Percentiles rank a stretch among this genome's conserved stretches.
These are phyloP conservation scores for Coremacera marginata DNA, from an alignment of 2,888 invertebrate species.

Conservation along the genomic window DNA sequence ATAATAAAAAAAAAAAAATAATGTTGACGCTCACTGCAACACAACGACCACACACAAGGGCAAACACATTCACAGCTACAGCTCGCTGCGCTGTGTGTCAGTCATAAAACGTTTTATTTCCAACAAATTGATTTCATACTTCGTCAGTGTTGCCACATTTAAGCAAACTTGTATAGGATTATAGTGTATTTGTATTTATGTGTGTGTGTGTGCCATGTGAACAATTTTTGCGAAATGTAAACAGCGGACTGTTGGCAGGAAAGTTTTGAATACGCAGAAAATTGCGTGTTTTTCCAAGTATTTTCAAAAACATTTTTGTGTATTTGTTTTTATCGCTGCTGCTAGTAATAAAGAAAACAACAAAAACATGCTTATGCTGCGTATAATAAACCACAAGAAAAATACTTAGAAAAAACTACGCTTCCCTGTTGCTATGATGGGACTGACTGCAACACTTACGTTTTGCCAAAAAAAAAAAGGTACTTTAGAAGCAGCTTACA, in stretches of 20 bases:
- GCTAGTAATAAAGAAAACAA: too few species aligned
- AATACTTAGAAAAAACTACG: too few species aligned
- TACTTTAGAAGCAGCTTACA: too few species aligned
- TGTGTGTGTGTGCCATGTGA: too few species aligned
- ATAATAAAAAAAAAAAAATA: neutral
- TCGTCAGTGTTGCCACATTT: neutral
- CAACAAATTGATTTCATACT: conserved; percentile 6
- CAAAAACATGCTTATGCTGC: too few species aligned
- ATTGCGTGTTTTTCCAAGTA: neutral
- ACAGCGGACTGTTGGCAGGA: neutral
- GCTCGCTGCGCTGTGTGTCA: neutral
- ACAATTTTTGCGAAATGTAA: neutral
- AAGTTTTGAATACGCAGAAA: neutral
- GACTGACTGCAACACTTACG: too few species aligned
- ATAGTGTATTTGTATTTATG: too few species aligned
- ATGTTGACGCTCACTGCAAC: neutral
- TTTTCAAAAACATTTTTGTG: neutral
- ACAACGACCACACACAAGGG: neutral
- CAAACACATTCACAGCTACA: neutral
- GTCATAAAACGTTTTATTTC: conserved; percentile 6
- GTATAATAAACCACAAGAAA: too few species aligned
- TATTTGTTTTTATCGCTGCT: too few species aligned
- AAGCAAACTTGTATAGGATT: neutral
- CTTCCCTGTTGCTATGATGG: too few species aligned
- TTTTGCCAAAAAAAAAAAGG: too few species aligned